Conservation (phyloP, 2,113 vertebrate species). For the Paradoxurus hermaphroditus region DNA sequence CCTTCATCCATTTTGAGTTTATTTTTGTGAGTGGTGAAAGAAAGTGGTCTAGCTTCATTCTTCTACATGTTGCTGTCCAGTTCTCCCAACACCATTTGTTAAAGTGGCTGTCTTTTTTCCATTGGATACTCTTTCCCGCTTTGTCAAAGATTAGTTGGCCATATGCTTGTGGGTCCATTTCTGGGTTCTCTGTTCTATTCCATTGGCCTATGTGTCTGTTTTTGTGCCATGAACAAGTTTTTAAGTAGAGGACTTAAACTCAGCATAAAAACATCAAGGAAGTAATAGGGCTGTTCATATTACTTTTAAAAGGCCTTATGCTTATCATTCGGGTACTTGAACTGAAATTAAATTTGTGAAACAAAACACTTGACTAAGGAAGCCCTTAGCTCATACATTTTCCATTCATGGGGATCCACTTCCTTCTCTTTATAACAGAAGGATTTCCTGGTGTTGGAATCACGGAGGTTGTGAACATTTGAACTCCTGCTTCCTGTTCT, state of each 20-base stretch:
- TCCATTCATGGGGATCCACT: not conserved
- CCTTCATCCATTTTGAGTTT: too few relatives aligned
- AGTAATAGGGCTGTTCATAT: not conserved
- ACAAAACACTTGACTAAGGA: not conserved
- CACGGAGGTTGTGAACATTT: not conserved
- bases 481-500: not conserved
- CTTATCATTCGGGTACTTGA: not conserved
- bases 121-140: too few relatives aligned
- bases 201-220: too few relatives aligned
- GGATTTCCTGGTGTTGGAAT: not conserved
- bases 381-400: not conserved
- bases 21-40: too few relatives aligned
- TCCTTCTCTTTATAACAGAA: not conserved
- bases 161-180: too few relatives aligned
- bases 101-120: too few relatives aligned
- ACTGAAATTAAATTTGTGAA: constrained; percentile 38
- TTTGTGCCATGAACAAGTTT: not conserved
- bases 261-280: not conserved
- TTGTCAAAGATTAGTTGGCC: too few relatives aligned
- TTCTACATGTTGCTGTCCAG: too few relatives aligned
- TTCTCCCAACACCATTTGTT: too few relatives aligned
- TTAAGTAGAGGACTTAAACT: not conserved
- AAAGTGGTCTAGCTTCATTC: too few relatives aligned
- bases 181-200: too few relatives aligned
- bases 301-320: not conserved